Evolutionary conservation across 2,113 vertebrate species (phyloP).

Genomic region (Nyctibius bracteatus): DNA sequence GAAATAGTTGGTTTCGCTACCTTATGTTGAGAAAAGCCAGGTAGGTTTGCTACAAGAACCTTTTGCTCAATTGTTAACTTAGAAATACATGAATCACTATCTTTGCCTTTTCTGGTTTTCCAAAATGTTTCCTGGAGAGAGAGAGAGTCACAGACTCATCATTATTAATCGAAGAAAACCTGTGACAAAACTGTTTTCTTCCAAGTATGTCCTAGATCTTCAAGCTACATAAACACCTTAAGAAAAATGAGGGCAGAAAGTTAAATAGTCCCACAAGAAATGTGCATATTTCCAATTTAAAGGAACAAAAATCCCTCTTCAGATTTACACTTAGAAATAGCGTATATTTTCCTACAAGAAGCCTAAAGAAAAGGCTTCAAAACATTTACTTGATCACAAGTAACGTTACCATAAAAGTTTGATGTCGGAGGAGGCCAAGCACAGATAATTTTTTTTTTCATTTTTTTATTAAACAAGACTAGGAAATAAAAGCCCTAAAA

Average conservation of each 20-base stretch:
- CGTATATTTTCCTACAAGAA: not conserved
- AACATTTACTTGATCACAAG: not conserved
- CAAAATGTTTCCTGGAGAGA: not conserved
- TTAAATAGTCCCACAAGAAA: not conserved
- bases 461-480: not conserved
- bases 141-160: not conserved
- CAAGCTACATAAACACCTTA: not conserved
- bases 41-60: not conserved
- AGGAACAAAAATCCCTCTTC: not conserved
- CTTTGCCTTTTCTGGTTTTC: not conserved
- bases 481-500: not conserved
- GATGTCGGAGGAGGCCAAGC: not conserved
- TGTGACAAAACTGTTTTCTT: not conserved
- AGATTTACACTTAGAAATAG: not conserved
- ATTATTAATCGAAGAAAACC: not conserved
- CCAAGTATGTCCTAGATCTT: not conserved
- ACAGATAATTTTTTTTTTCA: fast-evolving
- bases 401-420: not conserved
- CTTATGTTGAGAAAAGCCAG: not conserved
- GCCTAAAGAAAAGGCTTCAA: not conserved
- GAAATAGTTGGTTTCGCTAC: not conserved
- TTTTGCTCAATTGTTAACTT: not conserved
- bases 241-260: not conserved
- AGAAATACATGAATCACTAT: not conserved
- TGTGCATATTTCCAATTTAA: not conserved